These are phyloP conservation scores for Sympetrum striolatum DNA, from an alignment of 2,888 invertebrate genomes.

Conservation along the genomic window DNA sequence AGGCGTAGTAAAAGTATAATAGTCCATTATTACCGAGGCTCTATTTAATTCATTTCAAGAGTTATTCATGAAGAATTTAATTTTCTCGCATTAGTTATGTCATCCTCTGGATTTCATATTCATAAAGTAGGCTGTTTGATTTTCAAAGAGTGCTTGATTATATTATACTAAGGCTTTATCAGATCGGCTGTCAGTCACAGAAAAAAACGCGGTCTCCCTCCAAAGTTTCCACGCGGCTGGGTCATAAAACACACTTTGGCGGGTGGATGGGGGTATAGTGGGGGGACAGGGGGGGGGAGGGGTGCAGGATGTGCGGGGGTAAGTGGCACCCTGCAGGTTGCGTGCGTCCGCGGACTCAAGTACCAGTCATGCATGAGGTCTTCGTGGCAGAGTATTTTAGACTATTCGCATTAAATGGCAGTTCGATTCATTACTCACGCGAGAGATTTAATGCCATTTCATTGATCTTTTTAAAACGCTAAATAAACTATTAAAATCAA, in stretches of 20 bases:
- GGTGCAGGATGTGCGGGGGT: too few species aligned
- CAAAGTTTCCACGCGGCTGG: constrained; percentile 35
- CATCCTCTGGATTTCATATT: constrained; percentile 24
- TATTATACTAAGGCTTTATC: constrained; percentile 20
- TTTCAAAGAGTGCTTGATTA: constrained; percentile 41
- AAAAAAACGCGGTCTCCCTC: constrained; percentile 16
- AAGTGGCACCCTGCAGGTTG: background rate
- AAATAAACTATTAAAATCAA: too few species aligned
- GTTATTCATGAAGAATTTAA: constrained; percentile 24
- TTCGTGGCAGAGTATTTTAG: too few species aligned
- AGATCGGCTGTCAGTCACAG: constrained; percentile 32
- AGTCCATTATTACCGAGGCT: background rate
- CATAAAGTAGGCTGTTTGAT: constrained; percentile 36
- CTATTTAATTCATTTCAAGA: constrained; percentile 32
- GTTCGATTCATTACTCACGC: background rate
- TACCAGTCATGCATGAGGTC: background rate
- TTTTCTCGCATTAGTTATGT: background rate
- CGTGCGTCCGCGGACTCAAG: background rate
- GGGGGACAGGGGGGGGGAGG: too few species aligned
- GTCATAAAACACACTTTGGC: constrained; percentile 40
- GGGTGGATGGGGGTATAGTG: background rate
- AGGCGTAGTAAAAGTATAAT: background rate
- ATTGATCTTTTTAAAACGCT: background rate
- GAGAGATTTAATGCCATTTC: background rate
- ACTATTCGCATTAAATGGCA: background rate